phyloP scores from a whole-genome alignment of 2,113 vertebrate genomes.

The Mesocricetus auratus region DNA sequence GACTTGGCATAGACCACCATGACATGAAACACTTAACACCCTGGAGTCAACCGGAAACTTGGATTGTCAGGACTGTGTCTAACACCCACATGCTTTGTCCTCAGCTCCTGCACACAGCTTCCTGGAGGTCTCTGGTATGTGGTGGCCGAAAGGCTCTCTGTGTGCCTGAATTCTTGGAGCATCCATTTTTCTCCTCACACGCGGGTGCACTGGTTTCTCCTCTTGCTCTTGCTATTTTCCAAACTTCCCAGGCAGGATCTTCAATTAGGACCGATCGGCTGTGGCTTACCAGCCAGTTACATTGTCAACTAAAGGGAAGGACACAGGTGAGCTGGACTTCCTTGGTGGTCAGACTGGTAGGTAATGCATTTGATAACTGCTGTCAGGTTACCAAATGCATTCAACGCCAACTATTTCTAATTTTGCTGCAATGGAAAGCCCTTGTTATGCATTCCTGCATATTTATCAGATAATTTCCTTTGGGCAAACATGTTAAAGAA shows the following conservation, averaged over 20 bases:
- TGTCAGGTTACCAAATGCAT: background rate
- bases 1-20: background rate
- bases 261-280: background rate
- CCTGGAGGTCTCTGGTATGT: background rate
- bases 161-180: background rate
- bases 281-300: background rate
- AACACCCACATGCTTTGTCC: background rate
- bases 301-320: background rate
- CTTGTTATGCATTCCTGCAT: background rate
- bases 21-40: background rate
- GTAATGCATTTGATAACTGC: background rate
- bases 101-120: background rate
- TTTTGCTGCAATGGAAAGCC: background rate
- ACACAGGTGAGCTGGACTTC: background rate
- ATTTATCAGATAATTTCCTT: conserved; percentile 12
- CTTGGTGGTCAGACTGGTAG: background rate
- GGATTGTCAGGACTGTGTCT: background rate
- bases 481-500: background rate
- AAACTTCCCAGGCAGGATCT: background rate
- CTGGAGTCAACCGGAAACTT: background rate
- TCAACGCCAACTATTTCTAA: background rate
- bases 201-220: background rate
- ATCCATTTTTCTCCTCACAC: background rate
- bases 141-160: background rate
- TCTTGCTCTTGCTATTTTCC: background rate